These are phyloP conservation scores for Darevskia nairensis DNA, from an alignment of 2,797 vertebrate genomes.

Conservation along the genomic window DNA sequence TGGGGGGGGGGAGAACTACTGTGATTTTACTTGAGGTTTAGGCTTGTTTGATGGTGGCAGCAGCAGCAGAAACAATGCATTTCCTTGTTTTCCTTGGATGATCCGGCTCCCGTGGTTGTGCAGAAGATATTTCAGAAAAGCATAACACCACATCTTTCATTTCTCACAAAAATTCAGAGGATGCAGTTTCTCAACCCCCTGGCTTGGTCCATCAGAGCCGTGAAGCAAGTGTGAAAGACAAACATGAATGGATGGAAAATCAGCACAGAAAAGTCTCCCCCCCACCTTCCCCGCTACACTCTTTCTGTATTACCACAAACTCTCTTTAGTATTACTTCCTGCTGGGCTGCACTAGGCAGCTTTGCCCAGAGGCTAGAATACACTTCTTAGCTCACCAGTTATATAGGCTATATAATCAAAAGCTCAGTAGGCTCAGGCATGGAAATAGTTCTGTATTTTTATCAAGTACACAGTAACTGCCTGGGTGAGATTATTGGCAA, in stretches of 20 bases:
- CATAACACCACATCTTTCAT: neutral
- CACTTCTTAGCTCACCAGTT: conserved; percentile 35
- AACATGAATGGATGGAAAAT: conserved; percentile 7
- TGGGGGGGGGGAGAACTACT: neutral
- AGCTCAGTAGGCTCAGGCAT: neutral
- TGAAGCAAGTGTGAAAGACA: conserved; percentile 7
- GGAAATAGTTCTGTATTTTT: conserved; percentile 17
- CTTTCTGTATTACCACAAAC: conserved; percentile 25
- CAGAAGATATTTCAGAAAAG: neutral
- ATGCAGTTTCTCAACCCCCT: neutral
- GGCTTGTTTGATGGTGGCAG: neutral
- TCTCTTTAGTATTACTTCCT: conserved; percentile 37
- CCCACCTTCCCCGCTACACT: neutral
- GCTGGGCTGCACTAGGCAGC: conserved; percentile 39
- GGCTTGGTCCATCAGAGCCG: conserved; percentile 31
- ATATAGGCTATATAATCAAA: conserved; percentile 27
- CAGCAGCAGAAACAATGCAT: neutral
- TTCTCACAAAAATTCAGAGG: neutral
- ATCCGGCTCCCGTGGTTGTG: neutral
- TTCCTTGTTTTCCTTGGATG: neutral
- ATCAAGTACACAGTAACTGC: neutral
- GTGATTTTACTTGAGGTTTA: conserved; percentile 6
- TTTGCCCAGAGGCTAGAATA: conserved; percentile 52
- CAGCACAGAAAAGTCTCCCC: neutral
- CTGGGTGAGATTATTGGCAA: neutral